Base-by-base conservation (phyloP, 2,888 invertebrate genomes). In the Myathropa florea region DNA sequence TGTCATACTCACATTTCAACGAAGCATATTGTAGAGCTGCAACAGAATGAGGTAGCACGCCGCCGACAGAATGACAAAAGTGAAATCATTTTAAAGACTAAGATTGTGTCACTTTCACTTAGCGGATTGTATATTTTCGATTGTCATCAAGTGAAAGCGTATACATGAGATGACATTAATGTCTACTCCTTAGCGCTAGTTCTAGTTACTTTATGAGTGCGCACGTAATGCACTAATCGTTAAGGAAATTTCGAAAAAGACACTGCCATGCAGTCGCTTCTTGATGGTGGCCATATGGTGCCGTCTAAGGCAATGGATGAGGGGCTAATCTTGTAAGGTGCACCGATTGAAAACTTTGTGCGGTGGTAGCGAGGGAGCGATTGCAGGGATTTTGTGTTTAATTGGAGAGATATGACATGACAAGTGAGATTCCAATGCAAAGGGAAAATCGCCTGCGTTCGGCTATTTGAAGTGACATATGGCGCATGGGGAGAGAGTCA, bases 101-200 rank as follows among this genome's bases (percentile, higher is more conserved):
- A 61, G 83, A 78, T 65, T 64, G 73, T 83, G 78, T 86, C 86
- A 86, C 86, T 86, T 86, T 86, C 86, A 86, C 86, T 86, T 86
- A 86, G 73, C 75, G 78, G 83, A 83, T 86, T 83, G 86, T 83
- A 79, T 79, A 71, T 83, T 77, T 83, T 61, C 72, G 78, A 75
- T 86, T 83, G 83, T 79, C 85, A 73, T 85, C 84, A 30, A 79
- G 86, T 79, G 86, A 86, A 86, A 86, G 86, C 78, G 77, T 33
- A 55, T 59, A 59, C 21, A 33, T 23, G 36, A 55, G 7, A 10
- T 28, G 46, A 72, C 68, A 46, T 72, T 73, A 46, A 46, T 65
- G 57, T 60, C 53, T 72, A 36, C 53, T 70, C 73, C 80, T 63
- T 82, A 4, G 81, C 67, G 65, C 77, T 72, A 77, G 82, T 82